phyloP scores from a whole-genome alignment of 1,140 invertebrate species.

The Neodiprion lecontei region DNA sequence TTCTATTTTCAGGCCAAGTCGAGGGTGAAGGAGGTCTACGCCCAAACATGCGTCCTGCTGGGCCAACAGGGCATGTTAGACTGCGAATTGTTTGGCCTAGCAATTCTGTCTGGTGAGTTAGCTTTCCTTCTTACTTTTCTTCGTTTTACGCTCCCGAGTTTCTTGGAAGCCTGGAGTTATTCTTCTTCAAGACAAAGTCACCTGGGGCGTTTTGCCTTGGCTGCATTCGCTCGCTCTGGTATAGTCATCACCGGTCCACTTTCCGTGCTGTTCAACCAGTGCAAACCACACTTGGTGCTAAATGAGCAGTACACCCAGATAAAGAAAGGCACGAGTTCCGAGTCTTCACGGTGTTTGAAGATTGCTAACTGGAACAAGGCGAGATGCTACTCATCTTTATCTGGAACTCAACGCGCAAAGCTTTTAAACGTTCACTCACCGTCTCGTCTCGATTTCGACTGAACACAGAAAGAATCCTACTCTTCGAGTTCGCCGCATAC shows the following conservation, averaged over 20 bases:
- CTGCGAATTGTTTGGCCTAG: slow-evolving; percentile 83
- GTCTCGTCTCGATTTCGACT: not conserved
- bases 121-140: slow-evolving; percentile 9
- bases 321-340: too few relatives aligned
- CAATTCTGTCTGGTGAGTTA: slow-evolving; percentile 78
- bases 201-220: not conserved
- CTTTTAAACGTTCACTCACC: not conserved
- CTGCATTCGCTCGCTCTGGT: not conserved
- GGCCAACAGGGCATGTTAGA: slow-evolving; percentile 80
- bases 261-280: not conserved
- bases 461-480: not conserved
- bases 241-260: not conserved
- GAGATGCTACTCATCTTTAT: too few relatives aligned
- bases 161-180: too few relatives aligned
- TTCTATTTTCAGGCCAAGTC: slow-evolving; percentile 75
- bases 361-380: too few relatives aligned
- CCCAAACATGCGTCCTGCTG: slow-evolving; percentile 80
- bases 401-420: not conserved
- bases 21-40: slow-evolving; percentile 82
- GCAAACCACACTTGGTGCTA: too few relatives aligned
- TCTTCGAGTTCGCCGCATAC: not conserved
- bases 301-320: too few relatives aligned
- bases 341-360: too few relatives aligned
- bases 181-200: not conserved
- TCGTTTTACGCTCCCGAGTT: too few relatives aligned